phyloP scores from a whole-genome alignment of 2,888 invertebrate genomes.

The Drosophila atripex region DNA sequence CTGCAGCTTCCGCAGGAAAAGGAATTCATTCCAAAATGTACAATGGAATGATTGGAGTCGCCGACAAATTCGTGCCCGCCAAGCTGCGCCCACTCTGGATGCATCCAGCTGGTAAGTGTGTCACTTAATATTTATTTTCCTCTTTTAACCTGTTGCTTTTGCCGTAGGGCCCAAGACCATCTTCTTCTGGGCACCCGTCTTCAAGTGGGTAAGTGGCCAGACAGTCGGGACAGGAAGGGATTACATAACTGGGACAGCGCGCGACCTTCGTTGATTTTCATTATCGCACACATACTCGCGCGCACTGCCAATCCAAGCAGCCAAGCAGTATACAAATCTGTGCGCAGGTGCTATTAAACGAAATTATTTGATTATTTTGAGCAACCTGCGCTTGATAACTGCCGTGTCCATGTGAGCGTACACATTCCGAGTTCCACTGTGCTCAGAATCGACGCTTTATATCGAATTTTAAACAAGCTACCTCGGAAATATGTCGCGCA shows the following conservation, averaged over 20 bases:
- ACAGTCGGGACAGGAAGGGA: constrained; percentile 3
- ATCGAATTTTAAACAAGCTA: not conserved
- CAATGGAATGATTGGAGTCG: constrained; percentile 81
- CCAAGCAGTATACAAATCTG: constrained; percentile 38
- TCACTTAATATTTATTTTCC: too few relatives aligned
- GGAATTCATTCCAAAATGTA: constrained; percentile 80
- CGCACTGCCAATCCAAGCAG: constrained; percentile 24
- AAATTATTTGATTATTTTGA: constrained; percentile 43
- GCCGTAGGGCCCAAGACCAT: constrained; percentile 97
- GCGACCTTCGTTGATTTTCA: constrained; percentile 68
- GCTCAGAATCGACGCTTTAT: not conserved
- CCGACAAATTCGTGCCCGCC: constrained; percentile 91
- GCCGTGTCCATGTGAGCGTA: not conserved
- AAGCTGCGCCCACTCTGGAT: constrained; percentile 96
- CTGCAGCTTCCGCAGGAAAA: constrained; percentile 62
- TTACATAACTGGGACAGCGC: constrained; percentile 63
- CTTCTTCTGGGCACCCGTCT: constrained; percentile 99
- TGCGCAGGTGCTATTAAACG: constrained; percentile 40
- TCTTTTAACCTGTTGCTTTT: constrained; percentile 61
- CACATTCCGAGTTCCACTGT: not conserved
- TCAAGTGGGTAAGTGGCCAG: constrained; percentile 95
- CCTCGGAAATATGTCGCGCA: not conserved
- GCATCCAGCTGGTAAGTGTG: constrained; percentile 94
- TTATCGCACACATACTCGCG: constrained; percentile 59
- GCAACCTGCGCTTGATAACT: constrained; percentile 25